These are phyloP conservation scores for Chaetorhynchus papuensis DNA, from an alignment of 2,113 vertebrate genomes.

Conservation along the genomic window DNA sequence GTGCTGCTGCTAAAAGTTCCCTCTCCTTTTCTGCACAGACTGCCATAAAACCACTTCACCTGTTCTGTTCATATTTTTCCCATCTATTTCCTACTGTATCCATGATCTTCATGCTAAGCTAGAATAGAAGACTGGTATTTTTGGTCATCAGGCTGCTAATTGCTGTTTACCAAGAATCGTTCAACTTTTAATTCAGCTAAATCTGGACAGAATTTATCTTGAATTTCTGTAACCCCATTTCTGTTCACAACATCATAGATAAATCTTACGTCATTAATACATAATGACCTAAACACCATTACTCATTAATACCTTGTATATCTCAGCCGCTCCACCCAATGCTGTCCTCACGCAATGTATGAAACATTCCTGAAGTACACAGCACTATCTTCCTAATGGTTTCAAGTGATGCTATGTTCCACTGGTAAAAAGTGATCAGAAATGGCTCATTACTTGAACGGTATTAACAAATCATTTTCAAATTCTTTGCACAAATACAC, in stretches of 20 bases:
- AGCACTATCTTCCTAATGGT: background rate
- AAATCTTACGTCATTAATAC: background rate
- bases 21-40: background rate
- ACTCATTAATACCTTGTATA: background rate
- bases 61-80: background rate
- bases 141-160: background rate
- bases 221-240: background rate
- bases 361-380: background rate
- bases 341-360: background rate
- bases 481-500: background rate
- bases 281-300: background rate
- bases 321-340: background rate
- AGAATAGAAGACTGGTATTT: background rate
- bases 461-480: background rate
- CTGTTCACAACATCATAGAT: background rate
- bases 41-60: background rate
- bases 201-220: background rate
- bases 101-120: background rate
- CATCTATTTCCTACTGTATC: background rate
- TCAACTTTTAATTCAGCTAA: background rate
- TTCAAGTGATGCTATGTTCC: background rate
- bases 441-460: background rate
- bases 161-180: background rate
- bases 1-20: background rate
- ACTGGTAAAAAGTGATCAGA: background rate